These are phyloP conservation scores for Taenioides sp. DNA, from an alignment of 2,797 vertebrate species.

Conservation along the genomic window DNA sequence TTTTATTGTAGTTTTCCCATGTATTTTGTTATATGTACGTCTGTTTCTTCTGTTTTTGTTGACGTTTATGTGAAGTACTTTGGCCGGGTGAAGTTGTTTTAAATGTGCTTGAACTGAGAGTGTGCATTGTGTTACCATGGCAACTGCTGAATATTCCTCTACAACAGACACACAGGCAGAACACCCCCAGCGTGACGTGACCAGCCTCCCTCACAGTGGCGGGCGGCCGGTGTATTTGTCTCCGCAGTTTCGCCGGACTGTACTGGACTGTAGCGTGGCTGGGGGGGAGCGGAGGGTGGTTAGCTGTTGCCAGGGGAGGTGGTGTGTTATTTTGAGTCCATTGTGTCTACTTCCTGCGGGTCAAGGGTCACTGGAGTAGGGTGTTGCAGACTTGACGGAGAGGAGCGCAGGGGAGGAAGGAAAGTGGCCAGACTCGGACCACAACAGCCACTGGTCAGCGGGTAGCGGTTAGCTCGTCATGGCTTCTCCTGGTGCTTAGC, in stretches of 20 bases:
- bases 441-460: slow-evolving; percentile 65
- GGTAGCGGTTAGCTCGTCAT: slow-evolving; percentile 43
- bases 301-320: slow-evolving; percentile 75
- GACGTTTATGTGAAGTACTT: too few relatives aligned
- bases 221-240: too few relatives aligned
- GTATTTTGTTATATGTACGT: too few relatives aligned
- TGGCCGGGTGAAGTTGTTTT: too few relatives aligned
- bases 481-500: slow-evolving; percentile 31
- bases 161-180: too few relatives aligned
- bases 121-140: too few relatives aligned
- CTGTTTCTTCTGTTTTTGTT: too few relatives aligned
- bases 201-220: too few relatives aligned
- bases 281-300: slow-evolving; percentile 59
- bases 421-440: slow-evolving; percentile 74
- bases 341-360: slow-evolving; percentile 96
- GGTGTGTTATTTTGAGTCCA: slow-evolving; percentile 92
- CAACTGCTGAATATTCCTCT: too few relatives aligned
- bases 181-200: too few relatives aligned
- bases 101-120: too few relatives aligned
- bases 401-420: slow-evolving; percentile 75
- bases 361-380: slow-evolving; percentile 92
- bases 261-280: slow-evolving; percentile 25
- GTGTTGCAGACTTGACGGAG: slow-evolving; percentile 81
- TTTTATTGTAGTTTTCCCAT: too few relatives aligned
- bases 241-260: slow-evolving; percentile 22